Base-by-base conservation (phyloP, 2,113 vertebrate species). In the Cephalopholis sonnerati region DNA sequence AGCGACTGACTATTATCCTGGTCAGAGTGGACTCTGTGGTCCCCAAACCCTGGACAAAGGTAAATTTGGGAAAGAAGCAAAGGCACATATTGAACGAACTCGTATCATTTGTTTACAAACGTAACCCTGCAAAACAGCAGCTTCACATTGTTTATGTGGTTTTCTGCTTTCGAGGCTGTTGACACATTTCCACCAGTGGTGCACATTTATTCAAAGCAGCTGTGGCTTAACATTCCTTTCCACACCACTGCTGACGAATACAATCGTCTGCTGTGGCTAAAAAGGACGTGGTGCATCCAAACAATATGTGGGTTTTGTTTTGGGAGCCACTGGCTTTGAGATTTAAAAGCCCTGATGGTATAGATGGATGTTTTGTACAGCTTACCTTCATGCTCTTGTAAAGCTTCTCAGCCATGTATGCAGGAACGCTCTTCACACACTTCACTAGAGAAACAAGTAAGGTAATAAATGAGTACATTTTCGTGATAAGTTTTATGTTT, bases 1-100 rank as follows among this genome's bases (percentile, higher is more conserved):
- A 96, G 66, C 97, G 96, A 82, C 96, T 94, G 63, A 96, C 96
- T 20, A 98, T 79, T 57, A 97, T 96, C 90, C 97, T 94, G 77
- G 92, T 97, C 71, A 98, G 83, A 58, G 86, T 93, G 36, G 91
- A 94, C 87, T 98, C 97, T 13, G 95, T 94, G 16, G 97, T 98
- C 22, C 97, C 97, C 5, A 85, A 74, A 6, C 97, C 97, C 97
- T 98, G 91, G 70, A 77, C 6, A 61, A 59, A 73, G 2, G 1
- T 8, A 46, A 9, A 24, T 46, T 65, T 8, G 16, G 15, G 18
- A 68, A 46, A 41, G 3, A 63, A 62, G 15, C 18, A 32, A 53
- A 74, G 39, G 0, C 1, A 18, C 13, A 44, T 20, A 51, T 57
- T n/a, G 17, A 2, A n/a, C n/a, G n/a, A n/a, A n/a, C n/a, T n/a